phyloP scores from a whole-genome alignment of 2,113 vertebrate genomes.

The Entomyzon cyanotis region DNA sequence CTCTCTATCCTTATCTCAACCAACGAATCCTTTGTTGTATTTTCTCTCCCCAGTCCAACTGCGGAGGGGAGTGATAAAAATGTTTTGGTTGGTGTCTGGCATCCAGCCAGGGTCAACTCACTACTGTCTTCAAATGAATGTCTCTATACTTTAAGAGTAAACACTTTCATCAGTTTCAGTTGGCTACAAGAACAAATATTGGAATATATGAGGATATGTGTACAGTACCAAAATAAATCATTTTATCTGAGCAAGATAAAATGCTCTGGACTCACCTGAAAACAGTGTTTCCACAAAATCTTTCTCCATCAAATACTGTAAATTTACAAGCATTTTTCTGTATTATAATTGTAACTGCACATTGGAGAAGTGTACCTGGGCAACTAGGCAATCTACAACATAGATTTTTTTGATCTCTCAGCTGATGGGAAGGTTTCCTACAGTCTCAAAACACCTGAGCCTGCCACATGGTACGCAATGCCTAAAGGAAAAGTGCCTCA shows the following conservation, averaged over 20 bases:
- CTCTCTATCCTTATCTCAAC: not conserved
- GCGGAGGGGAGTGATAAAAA: not conserved
- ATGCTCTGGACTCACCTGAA: not conserved
- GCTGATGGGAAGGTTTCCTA: not conserved
- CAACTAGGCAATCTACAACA: not conserved
- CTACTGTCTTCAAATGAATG: not conserved
- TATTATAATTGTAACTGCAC: not conserved
- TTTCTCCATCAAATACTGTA: not conserved
- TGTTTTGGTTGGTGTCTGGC: not conserved
- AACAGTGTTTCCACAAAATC: not conserved
- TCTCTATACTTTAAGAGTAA: not conserved
- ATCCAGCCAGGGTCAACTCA: not conserved
- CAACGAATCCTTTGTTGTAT: not conserved
- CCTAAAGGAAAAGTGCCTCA: not conserved
- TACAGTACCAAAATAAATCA: not conserved
- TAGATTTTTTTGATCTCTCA: not conserved
- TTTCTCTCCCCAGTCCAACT: not conserved
- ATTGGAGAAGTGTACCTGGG: not conserved
- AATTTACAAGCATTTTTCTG: not conserved
- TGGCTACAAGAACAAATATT: not conserved
- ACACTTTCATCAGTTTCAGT: not conserved
- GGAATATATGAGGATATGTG: not conserved
- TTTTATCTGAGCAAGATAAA: not conserved
- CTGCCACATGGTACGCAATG: not conserved
- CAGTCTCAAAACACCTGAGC: not conserved